A percentile compares a stretch with the other conserved stretches of the same genome.
Evolutionary conservation across 2,797 vertebrate genomes (phyloP).

Genomic region (Scomberomorus guttatus): DNA sequence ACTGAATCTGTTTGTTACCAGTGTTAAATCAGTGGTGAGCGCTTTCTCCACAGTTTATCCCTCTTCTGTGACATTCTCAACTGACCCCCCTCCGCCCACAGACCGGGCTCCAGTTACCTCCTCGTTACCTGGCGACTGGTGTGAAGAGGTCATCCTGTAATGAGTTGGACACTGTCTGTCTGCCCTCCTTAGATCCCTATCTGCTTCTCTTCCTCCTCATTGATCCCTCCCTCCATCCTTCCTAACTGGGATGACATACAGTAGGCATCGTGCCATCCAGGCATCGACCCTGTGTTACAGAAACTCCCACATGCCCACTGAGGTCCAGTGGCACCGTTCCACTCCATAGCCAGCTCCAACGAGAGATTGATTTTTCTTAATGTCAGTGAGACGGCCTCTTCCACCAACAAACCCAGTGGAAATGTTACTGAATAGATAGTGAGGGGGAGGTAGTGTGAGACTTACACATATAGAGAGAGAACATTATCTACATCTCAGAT

Average conservation of each 20-base stretch:
- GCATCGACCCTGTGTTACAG: constrained; percentile 75
- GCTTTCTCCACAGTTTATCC: constrained; percentile 43
- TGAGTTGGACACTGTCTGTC: constrained; percentile 70
- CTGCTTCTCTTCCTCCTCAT: constrained; percentile 62
- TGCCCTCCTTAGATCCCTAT: constrained; percentile 58
- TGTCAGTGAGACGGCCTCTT: constrained; percentile 68
- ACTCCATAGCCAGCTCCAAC: constrained; percentile 45
- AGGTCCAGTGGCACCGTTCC: constrained; percentile 58
- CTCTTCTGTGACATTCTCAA: constrained; percentile 62
- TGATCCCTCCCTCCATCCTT: constrained; percentile 56
- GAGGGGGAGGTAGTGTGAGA: constrained; percentile 35
- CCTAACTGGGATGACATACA: constrained; percentile 59
- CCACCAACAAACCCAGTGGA: constrained; percentile 56
- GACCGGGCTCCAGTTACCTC: constrained; percentile 45
- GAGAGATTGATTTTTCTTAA: constrained; percentile 79
- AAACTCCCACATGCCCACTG: constrained; percentile 69
- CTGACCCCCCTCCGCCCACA: constrained; percentile 55
- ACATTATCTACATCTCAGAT: constrained; percentile 29
- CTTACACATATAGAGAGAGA: constrained; percentile 35
- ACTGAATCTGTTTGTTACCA: constrained; percentile 27
- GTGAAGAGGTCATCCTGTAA: constrained; percentile 80
- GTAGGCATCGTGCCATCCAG: constrained; percentile 72
- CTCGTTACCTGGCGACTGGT: constrained; percentile 77
- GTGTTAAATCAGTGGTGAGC: constrained; percentile 41
- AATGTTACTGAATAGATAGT: constrained; percentile 69